Base-by-base conservation (phyloP, 2,113 vertebrate genomes). In the Hystrix cristata region DNA sequence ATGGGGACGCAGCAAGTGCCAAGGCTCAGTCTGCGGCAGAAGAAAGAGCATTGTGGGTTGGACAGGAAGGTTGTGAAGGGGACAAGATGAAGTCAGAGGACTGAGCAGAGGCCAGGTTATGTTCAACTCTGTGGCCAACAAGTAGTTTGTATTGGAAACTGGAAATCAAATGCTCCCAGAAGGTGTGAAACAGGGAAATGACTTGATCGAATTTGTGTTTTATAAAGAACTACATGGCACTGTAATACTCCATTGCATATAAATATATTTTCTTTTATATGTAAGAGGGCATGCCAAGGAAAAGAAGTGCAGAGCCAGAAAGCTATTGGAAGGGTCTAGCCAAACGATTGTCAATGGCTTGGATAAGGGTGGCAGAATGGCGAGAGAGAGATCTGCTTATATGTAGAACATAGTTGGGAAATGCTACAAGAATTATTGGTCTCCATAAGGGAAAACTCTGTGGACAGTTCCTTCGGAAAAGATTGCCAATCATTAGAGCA, bases 81-180 rank as follows among this genome's bases (percentile, higher is more conserved):
- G 11, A 18, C 4, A 16, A 48, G 25, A 27, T 9, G 53, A 19
- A 59, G 12, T 55, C 15, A 7, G 53, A 38, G 43, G 1, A 0
- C 13, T 69, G 27, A 51, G 43, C 59, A 69, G 72, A 86, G 59
- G 38, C 25, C 46, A 51, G 8, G 8, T 29, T n/a, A 6, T 38
- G 4, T 0, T 25, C 21, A 6, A 27, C 2, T 7, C 43, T n/a
- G 14, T 3, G 29, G 1, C n/a, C 31, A 21, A 53, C 5, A 11
- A 64, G 51, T 23, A 16, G 9, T 43, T 51, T 21, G 16, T 31
- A 7, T 19, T 55, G 19, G 5, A 0, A 69, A 1, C 5, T 43
- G 25, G 51, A 71, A 72, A 88, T 31, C 48, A 31, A n/a, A 84
- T 48, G 14, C 74, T 38, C 46, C 1, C 7, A 5, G 21, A 64